Percentiles rank a stretch among this genome's conserved stretches.
phyloP scores from a whole-genome alignment of 1,140 invertebrate genomes.

The Bombus balteatus region DNA sequence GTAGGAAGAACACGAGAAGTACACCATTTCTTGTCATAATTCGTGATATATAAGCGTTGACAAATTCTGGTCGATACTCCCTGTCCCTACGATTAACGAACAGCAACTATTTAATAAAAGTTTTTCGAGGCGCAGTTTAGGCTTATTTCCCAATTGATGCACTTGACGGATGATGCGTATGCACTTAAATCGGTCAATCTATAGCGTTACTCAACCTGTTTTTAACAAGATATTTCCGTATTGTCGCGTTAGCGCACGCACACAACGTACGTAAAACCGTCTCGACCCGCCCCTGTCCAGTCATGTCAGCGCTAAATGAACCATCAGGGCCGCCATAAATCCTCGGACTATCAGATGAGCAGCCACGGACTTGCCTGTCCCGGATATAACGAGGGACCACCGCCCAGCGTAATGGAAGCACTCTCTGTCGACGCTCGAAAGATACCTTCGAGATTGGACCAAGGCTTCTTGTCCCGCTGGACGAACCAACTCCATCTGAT shows the following conservation, averaged over 20 bases:
- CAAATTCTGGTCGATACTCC: not conserved
- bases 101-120: slow-evolving; percentile 41
- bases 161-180: slow-evolving; percentile 53
- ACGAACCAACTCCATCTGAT: slow-evolving; percentile 49
- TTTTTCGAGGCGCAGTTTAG: slow-evolving; percentile 44
- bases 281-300: slow-evolving; percentile 62
- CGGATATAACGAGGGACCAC: slow-evolving; percentile 78
- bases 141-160: slow-evolving; percentile 62
- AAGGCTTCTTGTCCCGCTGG: slow-evolving; percentile 26
- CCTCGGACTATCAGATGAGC: slow-evolving; percentile 74
- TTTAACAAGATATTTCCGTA: slow-evolving; percentile 75
- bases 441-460: slow-evolving; percentile 67
- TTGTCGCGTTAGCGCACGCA: slow-evolving; percentile 63
- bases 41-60: not conserved
- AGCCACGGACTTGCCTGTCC: slow-evolving; percentile 67
- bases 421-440: slow-evolving; percentile 64
- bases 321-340: slow-evolving; percentile 76
- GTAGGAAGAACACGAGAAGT: not conserved
- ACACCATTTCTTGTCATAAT: not conserved
- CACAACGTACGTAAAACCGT: slow-evolving; percentile 51
- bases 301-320: slow-evolving; percentile 76
- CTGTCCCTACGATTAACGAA: slow-evolving; percentile 21
- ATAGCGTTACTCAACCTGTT: slow-evolving; percentile 58
- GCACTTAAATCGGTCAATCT: slow-evolving; percentile 63
- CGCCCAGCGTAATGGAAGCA: slow-evolving; percentile 73